Base-by-base conservation (phyloP, 64 coral and sea anemone species). In the Porites lutea region DNA sequence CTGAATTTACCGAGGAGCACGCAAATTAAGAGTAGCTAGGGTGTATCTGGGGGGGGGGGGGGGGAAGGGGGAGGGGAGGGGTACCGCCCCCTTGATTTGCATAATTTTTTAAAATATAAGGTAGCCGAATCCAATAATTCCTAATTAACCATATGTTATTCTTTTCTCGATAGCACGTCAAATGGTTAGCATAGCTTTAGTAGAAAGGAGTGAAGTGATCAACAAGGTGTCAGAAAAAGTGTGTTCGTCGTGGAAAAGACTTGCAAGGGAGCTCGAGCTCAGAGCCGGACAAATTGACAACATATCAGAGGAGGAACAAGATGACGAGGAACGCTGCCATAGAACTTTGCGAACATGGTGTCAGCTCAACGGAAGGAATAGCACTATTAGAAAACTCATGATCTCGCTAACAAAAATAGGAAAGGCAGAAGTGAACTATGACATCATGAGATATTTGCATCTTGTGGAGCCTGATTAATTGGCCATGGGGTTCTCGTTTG, bases 371-470 rank as follows among this genome's bases (percentile, higher is more conserved):
- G 79, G 79, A 13, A 43, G 19, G 50, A 9, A 16, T 6, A 59
- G 59, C 10, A 83, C 59, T 0, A 83, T 83, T 12, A 65, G 59
- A 83, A 83, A 65, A 83, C 59, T 65, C 1, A 83, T 83, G 79
- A 43, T 50, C 2, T 18, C 13, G 5, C 27, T 83, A 15, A 83
- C 43, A 18, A 12, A 65, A 50, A 44, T 16, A 83, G 60, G 79
- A 49, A 15, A 66, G 8, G 79, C 60, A 22, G 45, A 49, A 15
- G 44, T 83, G 2, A 83, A 83, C 15, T 15, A 83, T 12, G 43
- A 83, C 15, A 18, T 83, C 5, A 65, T 83, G 45, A 13, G 12
- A 8, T 67, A 59, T 46, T 65, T 83, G 18, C 44, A 43, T 10
- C 72, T 74, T 74, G 47, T 16, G n/a, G 7, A 7, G 7, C 12